Conservation (phyloP, 2,113 vertebrate genomes). For the Mugil cephalus region DNA sequence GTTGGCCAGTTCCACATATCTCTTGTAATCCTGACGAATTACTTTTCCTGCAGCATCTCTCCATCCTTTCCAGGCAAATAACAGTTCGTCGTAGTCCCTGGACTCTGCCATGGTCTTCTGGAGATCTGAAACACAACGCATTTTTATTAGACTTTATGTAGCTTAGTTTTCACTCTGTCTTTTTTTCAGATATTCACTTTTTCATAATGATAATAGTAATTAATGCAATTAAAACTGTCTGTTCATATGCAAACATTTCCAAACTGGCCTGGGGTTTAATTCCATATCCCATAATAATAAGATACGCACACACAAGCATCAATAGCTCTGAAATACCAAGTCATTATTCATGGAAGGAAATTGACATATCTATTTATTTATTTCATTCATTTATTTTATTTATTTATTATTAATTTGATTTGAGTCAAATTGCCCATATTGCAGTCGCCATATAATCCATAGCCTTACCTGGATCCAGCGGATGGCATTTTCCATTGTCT, state of each 20-base stretch:
- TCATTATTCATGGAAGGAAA: too few species aligned
- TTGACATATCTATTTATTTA: neutral
- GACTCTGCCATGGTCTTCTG: slow-evolving; percentile 90
- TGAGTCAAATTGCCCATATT: too few species aligned
- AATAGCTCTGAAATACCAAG: too few species aligned
- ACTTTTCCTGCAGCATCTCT: slow-evolving; percentile 89
- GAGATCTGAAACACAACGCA: slow-evolving; percentile 85
- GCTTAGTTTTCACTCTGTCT: neutral
- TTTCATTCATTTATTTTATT: too few species aligned
- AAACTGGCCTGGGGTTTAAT: too few species aligned
- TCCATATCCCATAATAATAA: too few species aligned
- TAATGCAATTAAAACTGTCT: neutral
- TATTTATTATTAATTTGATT: neutral
- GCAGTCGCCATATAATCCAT: neutral
- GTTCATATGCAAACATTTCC: neutral
- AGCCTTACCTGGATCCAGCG: slow-evolving; percentile 91
- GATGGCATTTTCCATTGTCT: slow-evolving; percentile 79
- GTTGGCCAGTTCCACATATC: slow-evolving; percentile 93
- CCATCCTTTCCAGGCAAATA: slow-evolving; percentile 95
- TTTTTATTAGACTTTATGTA: neutral
- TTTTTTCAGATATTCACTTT: too few species aligned
- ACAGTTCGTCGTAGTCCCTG: slow-evolving; percentile 89
- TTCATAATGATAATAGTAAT: too few species aligned
- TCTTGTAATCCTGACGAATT: slow-evolving; percentile 85
- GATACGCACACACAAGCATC: too few species aligned